phyloP scores from a whole-genome alignment of 2,888 invertebrate species.

The Nezara viridula region DNA sequence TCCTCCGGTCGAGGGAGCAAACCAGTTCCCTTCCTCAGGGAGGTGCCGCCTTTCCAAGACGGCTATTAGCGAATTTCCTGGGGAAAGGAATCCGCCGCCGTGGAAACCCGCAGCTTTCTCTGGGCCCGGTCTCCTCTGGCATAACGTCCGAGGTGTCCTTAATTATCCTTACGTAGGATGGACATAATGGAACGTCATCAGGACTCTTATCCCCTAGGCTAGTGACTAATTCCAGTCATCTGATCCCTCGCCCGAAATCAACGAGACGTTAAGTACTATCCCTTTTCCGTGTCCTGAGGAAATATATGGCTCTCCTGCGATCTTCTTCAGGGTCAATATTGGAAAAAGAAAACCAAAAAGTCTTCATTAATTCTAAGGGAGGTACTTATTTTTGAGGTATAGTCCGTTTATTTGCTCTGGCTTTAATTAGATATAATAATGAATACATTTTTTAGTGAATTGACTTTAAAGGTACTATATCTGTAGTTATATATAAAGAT shows the following conservation, averaged over 20 bases:
- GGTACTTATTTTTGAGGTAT: too few species aligned
- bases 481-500: too few species aligned
- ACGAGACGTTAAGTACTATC: neutral
- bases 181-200: neutral
- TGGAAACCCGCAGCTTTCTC: constrained; percentile 36
- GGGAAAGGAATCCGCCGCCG: constrained; percentile 16
- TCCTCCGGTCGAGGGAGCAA: neutral
- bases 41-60: neutral
- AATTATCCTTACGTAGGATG: constrained; percentile 30
- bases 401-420: too few species aligned
- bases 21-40: neutral
- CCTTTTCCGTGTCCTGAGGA: too few species aligned
- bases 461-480: too few species aligned
- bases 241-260: neutral
- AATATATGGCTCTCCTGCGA: neutral
- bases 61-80: constrained; percentile 40
- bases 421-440: too few species aligned
- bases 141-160: constrained; percentile 13
- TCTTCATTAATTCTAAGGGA: too few species aligned
- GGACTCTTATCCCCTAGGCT: neutral
- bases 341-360: neutral
- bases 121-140: neutral
- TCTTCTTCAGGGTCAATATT: neutral
- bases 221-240: neutral
- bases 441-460: too few species aligned